Evolutionary conservation across 2,113 vertebrate genomes (phyloP), one percentile per base, ranked within the genome.

Genomic region (Strix aluco): DNA sequence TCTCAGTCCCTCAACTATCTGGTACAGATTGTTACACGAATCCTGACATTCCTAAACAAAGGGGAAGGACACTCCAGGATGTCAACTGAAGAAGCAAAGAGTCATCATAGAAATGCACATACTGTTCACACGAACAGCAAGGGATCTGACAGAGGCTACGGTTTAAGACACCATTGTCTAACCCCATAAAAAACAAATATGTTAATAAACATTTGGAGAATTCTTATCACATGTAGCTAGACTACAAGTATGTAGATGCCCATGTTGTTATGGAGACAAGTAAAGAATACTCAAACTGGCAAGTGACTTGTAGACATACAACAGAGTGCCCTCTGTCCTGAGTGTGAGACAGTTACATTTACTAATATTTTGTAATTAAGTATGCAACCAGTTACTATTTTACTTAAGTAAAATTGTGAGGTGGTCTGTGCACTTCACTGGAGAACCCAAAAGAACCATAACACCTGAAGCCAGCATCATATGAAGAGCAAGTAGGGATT

Each of bases 401-500:
- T 67, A 52, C 20, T 27, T 11, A 57, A 71, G 6, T 4, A 49
- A 62, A 81, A 49, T 2, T 34, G 30, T 5, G 15, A 9, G 6
- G 36, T 3, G 1, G n/a, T 16, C 27, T 32, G 16, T 46, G 38
- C 38, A 44, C 14, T 54, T 70, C 84, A 44, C 36, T 6, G 1
- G 25, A 90, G 4, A 42, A 59, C 23, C 4, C 65, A 70, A 25
- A 91, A 78, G 42, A 87, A 66, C 32, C 49, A 19, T 1, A 17
- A 71, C 6, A 85, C 3, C 11, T n/a, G 34, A 94, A 73, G 14
- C 38, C 51, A 85, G 27, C 40, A 73, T 12, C 16, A 51, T 1
- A n/a, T 1, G 3, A 46, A 63, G 17, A 29, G 7, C 17, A 46
- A 70, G 20, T 0, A 55, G 10, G 3, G 8, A 71, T 29, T 38